These are phyloP conservation scores for Monochamus saltuarius DNA, from an alignment of 1,140 invertebrate genomes.

Conservation along the genomic window DNA sequence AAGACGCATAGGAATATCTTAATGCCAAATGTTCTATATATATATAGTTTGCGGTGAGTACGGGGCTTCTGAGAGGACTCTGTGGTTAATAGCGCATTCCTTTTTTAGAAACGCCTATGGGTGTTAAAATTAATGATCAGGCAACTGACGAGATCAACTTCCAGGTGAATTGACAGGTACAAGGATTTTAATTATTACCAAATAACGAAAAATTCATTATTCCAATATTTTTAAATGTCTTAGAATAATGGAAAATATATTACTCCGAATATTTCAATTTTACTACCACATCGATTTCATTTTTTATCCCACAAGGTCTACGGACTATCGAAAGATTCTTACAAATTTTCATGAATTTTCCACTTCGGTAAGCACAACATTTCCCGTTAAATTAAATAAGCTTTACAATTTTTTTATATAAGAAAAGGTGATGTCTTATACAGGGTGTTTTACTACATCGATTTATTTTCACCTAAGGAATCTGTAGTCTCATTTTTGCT, in stretches of 20 bases:
- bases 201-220: too few relatives aligned
- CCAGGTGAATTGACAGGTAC: too few relatives aligned
- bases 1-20: constrained; percentile 66
- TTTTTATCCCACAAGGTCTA: constrained; percentile 21
- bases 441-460: too few relatives aligned
- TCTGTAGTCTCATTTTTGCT: too few relatives aligned
- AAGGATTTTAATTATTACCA: too few relatives aligned
- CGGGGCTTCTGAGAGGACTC: background rate
- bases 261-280: constrained; percentile 29
- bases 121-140: constrained; percentile 69
- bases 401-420: too few relatives aligned
- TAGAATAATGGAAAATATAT: constrained; percentile 31
- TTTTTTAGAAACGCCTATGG: constrained; percentile 79
- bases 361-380: constrained; percentile 25
- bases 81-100: too few relatives aligned
- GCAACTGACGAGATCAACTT: constrained; percentile 66
- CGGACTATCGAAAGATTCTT: constrained; percentile 12
- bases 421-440: too few relatives aligned
- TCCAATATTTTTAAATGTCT: constrained; percentile 15
- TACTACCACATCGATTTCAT: constrained; percentile 28
- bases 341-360: constrained; percentile 23
- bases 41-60: constrained; percentile 73
- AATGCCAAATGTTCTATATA: constrained; percentile 70
- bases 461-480: too few relatives aligned
- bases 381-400: too few relatives aligned